Evolutionary conservation across 2,113 vertebrate species (phyloP), one percentile per base, ranked within the genome.

Genomic region (Anseranas semipalmata): DNA sequence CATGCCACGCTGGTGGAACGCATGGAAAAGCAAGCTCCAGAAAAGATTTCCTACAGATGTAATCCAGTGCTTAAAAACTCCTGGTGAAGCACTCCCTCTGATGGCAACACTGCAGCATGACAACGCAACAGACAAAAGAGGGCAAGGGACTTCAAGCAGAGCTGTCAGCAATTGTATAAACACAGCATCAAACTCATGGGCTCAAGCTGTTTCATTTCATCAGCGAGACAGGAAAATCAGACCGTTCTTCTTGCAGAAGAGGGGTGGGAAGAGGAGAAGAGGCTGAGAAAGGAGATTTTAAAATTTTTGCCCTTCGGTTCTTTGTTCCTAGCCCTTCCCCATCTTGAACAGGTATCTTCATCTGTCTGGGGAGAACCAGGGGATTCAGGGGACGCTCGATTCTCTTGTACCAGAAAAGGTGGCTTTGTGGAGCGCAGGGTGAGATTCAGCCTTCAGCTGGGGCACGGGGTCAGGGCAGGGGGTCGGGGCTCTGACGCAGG

Each of bases 101-200:
- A 83, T 3, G 97, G 96, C 73, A 91, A 46, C 70, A 15, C 78
- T 30, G 94, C 88, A 45, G 90, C 94, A 96, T 50, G 15, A 67
- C 96, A 92, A 33, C 60, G 77, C 15, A 6, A 59, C n/a, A 37
- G 58, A 91, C 87, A 85, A 32, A 56, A 59, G 58, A 73, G 83
- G 77, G 79, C 88, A 89, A 59, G 70, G 83, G 39, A 74, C 92
- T 87, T 28, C 25, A 35, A 80, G 92, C 75, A 74, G 74, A 85
- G 35, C 87, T 67, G 72, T 17, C 84, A 96, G 89, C 91, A n/a
- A 75, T 10, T 72, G 83, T 6, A 75, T 25, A 58, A 81, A 96
- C 95, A 94, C 87, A 74, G 81, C 77, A 52, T 77, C 90, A 90
- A 96, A 93, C 92, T 95, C 95, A 95, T 93, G 95, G 96, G 91